These are phyloP conservation scores for Dicrostonyx torquatus DNA, from an alignment of 2,797 vertebrate genomes.

Conservation along the genomic window DNA sequence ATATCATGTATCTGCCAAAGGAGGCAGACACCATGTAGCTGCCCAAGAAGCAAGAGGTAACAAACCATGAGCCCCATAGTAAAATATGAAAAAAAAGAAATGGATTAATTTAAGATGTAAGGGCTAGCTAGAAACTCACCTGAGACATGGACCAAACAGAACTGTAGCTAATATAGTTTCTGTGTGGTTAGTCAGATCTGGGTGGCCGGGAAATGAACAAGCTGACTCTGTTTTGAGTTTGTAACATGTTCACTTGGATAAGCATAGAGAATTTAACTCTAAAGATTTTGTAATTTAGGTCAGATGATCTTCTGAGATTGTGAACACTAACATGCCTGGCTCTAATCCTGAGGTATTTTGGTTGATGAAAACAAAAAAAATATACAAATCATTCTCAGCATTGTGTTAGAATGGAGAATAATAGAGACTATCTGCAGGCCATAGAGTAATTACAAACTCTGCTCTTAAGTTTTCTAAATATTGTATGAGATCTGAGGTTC, in stretches of 20 bases:
- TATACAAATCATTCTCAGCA: background rate
- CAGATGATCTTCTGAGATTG: background rate
- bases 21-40: too few species aligned
- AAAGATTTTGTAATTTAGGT: background rate
- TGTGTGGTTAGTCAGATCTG: too few species aligned
- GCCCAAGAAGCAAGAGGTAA: too few species aligned
- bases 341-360: background rate
- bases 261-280: background rate
- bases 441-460: background rate
- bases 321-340: background rate
- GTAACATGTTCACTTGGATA: background rate
- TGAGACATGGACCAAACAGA: too few species aligned
- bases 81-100: too few species aligned
- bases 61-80: too few species aligned
- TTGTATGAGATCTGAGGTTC: constrained; percentile 46
- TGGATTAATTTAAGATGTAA: too few species aligned
- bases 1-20: too few species aligned
- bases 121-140: too few species aligned
- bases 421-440: background rate
- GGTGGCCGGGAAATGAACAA: too few species aligned
- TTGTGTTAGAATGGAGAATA: background rate
- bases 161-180: too few species aligned
- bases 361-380: constrained; percentile 6
- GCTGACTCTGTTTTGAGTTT: too few species aligned
- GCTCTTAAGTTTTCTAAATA: constrained; percentile 74